Evolutionary conservation across 2,888 invertebrate species (phyloP), one percentile per base, ranked within the genome.

Genomic region (Eupithecia subfuscata): DNA sequence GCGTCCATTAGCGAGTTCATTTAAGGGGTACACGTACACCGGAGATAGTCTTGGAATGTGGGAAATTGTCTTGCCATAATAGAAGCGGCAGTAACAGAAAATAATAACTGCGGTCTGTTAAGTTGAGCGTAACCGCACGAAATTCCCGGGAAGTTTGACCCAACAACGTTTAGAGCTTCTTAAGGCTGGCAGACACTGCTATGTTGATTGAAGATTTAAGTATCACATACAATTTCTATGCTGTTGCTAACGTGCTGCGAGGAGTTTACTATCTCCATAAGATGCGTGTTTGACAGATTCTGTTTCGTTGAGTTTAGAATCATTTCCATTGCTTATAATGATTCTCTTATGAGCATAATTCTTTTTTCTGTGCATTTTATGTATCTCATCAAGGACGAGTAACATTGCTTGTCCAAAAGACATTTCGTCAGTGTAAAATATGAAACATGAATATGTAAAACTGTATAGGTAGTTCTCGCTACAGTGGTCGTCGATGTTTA

Each of bases 1-100:
- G 82, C 88, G 82, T 90, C 90, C 89, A 92, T 91, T 91, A 91
- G 89, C 84, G 82, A 87, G 87, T 84, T 85, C 84, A 86, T 84
- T 89, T 84, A 83, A 85, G 82, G 78, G 82, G 74, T 80, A 70
- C 78, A 68, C 43, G 68, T 68, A 68, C 78, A 76, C 80, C 76
- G 52, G 73, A 78, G 77, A 73, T 74, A 75, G 70, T 74, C 63
- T 71, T 75, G 70, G 74, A 71, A 75, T 60, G 56, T 40, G 69
- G 25, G n/a, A 64, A 69, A 52, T 74, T 63, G 60, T 69, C 25
- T 63, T 73, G 73, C 8, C 64, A 67, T n/a, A 68, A 52, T 22
- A 52, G 69, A 70, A 56, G 22, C n/a, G 22, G 43, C 45, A 25
- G 69, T 45, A 37, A 45, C 69, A 22, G 45, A 40, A 45, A 43